A percentile compares a stretch with the other conserved stretches of the same genome.
Evolutionary conservation across 2,797 vertebrate genomes (phyloP).

Genomic region (Kryptolebias ocellatus): DNA sequence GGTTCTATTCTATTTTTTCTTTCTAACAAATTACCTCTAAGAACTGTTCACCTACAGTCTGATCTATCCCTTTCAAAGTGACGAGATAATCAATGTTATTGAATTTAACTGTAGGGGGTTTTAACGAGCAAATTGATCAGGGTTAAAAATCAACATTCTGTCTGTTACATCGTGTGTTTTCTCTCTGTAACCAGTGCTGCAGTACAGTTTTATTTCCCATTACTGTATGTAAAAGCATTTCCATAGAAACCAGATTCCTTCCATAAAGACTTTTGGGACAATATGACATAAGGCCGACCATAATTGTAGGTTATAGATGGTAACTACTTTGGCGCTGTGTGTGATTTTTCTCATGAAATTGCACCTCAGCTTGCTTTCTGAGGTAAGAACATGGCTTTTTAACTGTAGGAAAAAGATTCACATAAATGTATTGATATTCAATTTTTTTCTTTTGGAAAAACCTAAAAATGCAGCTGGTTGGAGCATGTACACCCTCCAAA

Average conservation of each 20-base stretch:
- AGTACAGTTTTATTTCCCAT: slow-evolving; percentile 30
- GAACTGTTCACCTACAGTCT: background rate
- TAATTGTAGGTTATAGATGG: slow-evolving; percentile 72
- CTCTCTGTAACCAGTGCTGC: slow-evolving; percentile 10
- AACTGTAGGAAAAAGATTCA: slow-evolving; percentile 38
- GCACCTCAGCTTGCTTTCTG: slow-evolving; percentile 50
- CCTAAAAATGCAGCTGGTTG: background rate
- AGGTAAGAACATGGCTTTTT: slow-evolving; percentile 51
- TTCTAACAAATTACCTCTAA: background rate
- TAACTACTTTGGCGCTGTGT: slow-evolving; percentile 55
- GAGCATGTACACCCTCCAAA: background rate
- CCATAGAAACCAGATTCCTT: slow-evolving; percentile 77
- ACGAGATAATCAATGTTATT: slow-evolving; percentile 5
- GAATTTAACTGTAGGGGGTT: slow-evolving; percentile 3
- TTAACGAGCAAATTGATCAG: background rate
- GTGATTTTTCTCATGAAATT: slow-evolving; percentile 60
- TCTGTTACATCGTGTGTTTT: slow-evolving; percentile 3
- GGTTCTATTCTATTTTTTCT: background rate
- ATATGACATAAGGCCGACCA: slow-evolving; percentile 64
- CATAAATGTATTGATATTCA: slow-evolving; percentile 26
- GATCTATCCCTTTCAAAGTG: background rate
- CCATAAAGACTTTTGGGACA: slow-evolving; percentile 59
- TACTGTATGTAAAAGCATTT: slow-evolving; percentile 56
- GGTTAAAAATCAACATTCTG: background rate
- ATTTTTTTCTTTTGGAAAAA: slow-evolving; percentile 4